Base-by-base conservation (phyloP, 2,797 vertebrate species). In the Tragopan temminckii region DNA sequence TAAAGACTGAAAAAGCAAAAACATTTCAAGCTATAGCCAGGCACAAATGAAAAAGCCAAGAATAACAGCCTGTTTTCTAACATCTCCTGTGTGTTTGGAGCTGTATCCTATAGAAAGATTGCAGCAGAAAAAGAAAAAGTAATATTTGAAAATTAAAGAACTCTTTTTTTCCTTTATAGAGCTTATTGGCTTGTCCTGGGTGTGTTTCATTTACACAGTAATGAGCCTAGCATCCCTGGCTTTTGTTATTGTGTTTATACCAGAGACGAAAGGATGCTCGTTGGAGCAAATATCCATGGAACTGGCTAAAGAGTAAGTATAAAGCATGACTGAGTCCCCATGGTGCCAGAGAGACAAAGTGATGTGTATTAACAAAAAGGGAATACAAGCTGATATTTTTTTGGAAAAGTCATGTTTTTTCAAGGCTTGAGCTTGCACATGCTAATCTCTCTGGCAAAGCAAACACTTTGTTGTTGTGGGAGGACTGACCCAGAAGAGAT, bases 211-310 rank as follows among this genome's bases (percentile, higher is more conserved):
- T 59, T 99, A 99, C 45, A 96, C 99, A 27, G 96, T 98, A 57
- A 98, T 99, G 98, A 99, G 99, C 94, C 98, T 99, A 15, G 96
- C 98, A 19, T 98, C 98, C 6, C 96, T 99, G 96, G 97, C 98
- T 89, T 99, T 99, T 88, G 98, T 99, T 93, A 96, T 99, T 94
- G 89, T 98, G 91, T 99, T 98, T 94, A 97, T 99, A 86, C 99
- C 99, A 1, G 98, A 99, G 97, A 99, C 99, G 9, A 99, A 99
- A 95, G 99, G 99, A 78, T 97, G 97, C 50, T 98, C 99, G 9
- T 97, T 99, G 97, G 99, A 99, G 96, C 98, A 99, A 96, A 99
- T 99, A 97, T 99, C 99, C 19, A 98, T 98, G 97, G 98, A 99
- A 88, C 97, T 99, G 67, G 98, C 99, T 29, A 98, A 98, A 97